Conservation (phyloP, 2,888 invertebrate species). For the Brachycybe producta region DNA sequence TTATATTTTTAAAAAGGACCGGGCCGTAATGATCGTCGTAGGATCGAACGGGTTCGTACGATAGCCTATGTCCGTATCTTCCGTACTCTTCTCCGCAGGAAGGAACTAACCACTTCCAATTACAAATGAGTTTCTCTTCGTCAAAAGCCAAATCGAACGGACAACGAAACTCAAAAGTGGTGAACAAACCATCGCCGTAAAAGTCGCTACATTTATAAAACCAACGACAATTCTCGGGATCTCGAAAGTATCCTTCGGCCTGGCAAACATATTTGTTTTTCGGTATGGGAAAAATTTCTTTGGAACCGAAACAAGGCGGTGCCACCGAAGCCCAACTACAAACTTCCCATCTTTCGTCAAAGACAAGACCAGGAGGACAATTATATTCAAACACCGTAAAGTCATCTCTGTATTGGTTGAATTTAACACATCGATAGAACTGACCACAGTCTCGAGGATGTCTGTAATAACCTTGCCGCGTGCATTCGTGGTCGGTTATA, state of each 20-base stretch:
- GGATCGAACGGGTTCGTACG: too few species aligned
- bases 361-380: constrained; percentile 62
- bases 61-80: too few species aligned
- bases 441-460: constrained; percentile 61
- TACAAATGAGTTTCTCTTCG: constrained; percentile 52
- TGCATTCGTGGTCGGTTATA: constrained; percentile 36
- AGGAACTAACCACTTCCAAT: constrained; percentile 67
- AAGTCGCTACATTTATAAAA: constrained; percentile 57
- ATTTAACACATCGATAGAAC: constrained; percentile 69
- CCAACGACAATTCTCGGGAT: constrained; percentile 69
- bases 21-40: constrained; percentile 7
- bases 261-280: constrained; percentile 54
- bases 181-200: constrained; percentile 34
- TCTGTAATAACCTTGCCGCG: constrained; percentile 62
- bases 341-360: constrained; percentile 45
- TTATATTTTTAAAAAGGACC: too few species aligned
- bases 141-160: constrained; percentile 68
- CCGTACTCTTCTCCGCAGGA: too few species aligned
- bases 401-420: constrained; percentile 57
- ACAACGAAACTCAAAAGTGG: constrained; percentile 67
- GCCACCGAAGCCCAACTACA: constrained; percentile 67
- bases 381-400: constrained; percentile 69
- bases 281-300: constrained; percentile 63
- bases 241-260: constrained; percentile 57
- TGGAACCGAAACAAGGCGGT: constrained; percentile 56